Base-by-base conservation (phyloP, 2,888 invertebrate genomes). In the Unio pictorum region DNA sequence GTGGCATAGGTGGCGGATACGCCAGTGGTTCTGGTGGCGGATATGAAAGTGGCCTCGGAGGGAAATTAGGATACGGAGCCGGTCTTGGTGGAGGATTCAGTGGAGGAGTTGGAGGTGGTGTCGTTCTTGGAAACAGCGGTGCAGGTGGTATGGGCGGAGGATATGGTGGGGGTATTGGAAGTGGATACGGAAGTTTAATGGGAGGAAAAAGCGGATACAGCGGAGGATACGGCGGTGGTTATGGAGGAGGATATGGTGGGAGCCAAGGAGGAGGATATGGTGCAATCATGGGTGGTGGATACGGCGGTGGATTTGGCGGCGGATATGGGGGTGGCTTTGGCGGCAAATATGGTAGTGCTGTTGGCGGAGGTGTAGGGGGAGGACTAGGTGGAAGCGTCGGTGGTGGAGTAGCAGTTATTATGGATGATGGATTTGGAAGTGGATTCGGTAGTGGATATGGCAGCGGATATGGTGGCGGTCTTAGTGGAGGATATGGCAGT, bases 201-300 rank as follows among this genome's bases (percentile, higher is more conserved):
- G 55, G 60, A 23, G 26, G 18, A 26, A 58, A 45, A 26, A 64
- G 64, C 1, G 30, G 56, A 18, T 26, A 8, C 23, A 30, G 30
- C 23, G 58, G 15, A 11, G 45, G 23, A 23, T 23, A 23, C 23
- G 23, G 23, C 23, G 23, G 0, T 23, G 23, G 45, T 11, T 11
- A 4, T 45, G 45, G 45, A 15, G 45, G 45, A 11, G 45, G 15
- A 45, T 45, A 45, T 4, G 45, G 45, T 0, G 45, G 45, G 7
- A n/a, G 23, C 11, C 26, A 58, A 34, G 61, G 63, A 34, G 64
- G 68, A 1, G 63, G 58, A n/a, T 61, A 55, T 64, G 64, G 68
- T 7, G 30, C 59, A 3, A 63, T 62, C 18, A 57, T 54, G 23
- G 30, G 61, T 18, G 20, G 28, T 57, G 65, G 54, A 17, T 26